Evolutionary conservation across 2,113 vertebrate genomes (phyloP).

Genomic region (Eclectus roratus): DNA sequence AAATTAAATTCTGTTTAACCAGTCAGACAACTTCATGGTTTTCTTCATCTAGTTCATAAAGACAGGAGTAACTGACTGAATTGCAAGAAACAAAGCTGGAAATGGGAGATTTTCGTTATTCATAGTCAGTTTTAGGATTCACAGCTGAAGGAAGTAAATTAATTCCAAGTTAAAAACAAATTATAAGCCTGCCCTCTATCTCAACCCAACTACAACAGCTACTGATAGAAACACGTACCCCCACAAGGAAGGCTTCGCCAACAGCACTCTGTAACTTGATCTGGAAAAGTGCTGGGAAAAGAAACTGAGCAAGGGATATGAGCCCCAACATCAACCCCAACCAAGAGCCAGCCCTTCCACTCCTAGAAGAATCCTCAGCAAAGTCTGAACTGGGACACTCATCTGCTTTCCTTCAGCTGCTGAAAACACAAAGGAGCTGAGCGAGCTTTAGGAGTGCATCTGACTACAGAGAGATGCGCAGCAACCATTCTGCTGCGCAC

Average conservation of each 20-base stretch:
- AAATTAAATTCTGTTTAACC: not conserved
- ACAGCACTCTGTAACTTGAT: not conserved
- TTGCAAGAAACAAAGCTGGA: not conserved
- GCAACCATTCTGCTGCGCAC: not conserved
- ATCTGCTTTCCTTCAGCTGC: not conserved
- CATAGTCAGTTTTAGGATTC: not conserved
- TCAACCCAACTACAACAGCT: not conserved
- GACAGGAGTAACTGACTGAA: not conserved
- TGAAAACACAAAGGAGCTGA: not conserved
- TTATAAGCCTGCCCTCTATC: not conserved
- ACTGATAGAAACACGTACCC: not conserved
- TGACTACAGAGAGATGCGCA: not conserved
- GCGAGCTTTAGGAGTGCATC: fast-evolving
- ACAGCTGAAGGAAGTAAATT: not conserved
- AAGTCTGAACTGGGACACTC: not conserved
- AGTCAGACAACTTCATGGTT: not conserved
- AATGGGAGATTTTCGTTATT: not conserved
- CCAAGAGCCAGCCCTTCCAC: not conserved
- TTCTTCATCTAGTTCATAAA: not conserved
- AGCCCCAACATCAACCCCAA: not conserved
- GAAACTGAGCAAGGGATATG: not conserved
- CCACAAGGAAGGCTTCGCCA: not conserved
- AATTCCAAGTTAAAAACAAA: not conserved
- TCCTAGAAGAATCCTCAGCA: not conserved
- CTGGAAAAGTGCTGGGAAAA: not conserved